Evolutionary conservation across 2,113 vertebrate species (phyloP), one percentile per base, ranked within the genome.

Genomic region (Epinephelus cyanopodus): DNA sequence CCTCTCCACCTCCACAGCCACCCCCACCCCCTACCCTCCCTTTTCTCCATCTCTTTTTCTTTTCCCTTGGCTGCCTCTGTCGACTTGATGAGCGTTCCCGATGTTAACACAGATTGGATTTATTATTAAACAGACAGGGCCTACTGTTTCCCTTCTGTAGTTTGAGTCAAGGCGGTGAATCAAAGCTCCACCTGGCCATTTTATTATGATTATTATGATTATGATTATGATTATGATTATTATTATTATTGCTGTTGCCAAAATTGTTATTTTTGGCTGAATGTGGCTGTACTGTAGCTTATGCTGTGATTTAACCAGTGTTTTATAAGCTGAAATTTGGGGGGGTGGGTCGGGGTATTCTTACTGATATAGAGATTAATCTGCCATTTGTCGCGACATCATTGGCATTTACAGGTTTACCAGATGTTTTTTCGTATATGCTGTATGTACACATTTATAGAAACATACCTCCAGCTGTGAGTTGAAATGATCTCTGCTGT

Each of bases 31-130:
- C 74, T n/a, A 7, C 15, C 56, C 54, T 70, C 56, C 82, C 50
- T 67, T 85, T 82, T 58, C 67, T 60, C 71, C 81, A 42, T 84
- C 85, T 85, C 76, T 84, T 66, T 83, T 85, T 82, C 75, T 87
- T 84, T 63, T 88, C 81, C 85, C 86, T 89, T 71, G 47, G 83
- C 90, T 89, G 86, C 81, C 52, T 89, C 89, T 85, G 85, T 93
- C 74, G 58, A 81, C 89, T 78, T 84, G 52, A 71, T 87, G 78
- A 89, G 79, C 5, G 19, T 61, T 71, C 74, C 61, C 56, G 7
- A 83, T 77, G 77, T 90, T 88, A 90, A 90, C 82, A 79, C 54
- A 76, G 84, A 79, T 80, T 84, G 53, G 69, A 87, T 90, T 89
- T 84, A 87, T 86, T 91, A 89, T 93, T 89, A 83, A 93, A 84